Evolutionary conservation across 2,888 invertebrate species (phyloP), one percentile per base, ranked within the genome.

Genomic region (Drosophila nigritarsus): DNA sequence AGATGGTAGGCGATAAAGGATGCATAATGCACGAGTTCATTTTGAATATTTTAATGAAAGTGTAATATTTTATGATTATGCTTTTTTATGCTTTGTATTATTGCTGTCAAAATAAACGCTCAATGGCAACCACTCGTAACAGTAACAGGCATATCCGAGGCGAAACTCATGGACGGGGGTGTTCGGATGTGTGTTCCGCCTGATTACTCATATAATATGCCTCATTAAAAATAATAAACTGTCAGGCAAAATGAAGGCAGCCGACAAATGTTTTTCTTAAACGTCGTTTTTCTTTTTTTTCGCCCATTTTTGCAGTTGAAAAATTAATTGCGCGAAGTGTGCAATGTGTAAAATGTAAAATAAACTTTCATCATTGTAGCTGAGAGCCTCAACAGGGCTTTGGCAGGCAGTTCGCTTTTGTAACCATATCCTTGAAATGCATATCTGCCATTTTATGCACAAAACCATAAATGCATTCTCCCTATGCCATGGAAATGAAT

Each of bases 221-320:
- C 87, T 85, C 85, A 85, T 85, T 85, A 89, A 85, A 85, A 85
- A 87, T 85, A 85, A 85, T 89, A 83, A 89, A 85, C 89, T 89
- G 89, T 87, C 85, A 83, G 81, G 32, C 34, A 77, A 75, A 74
- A 73, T 78, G 83, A 80, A 83, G 82, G 75, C 74, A 58, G 74
- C 40, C 45, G 42, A 34, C 32, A 56, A 78, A 73, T 71, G 63
- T 65, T 66, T 65, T 68, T 45, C 49, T 62, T 70, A 55, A 20
- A 13, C 51, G 30, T 18, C 51, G 30, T 18, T 32, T 29, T 6
- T 29, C 49, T 29, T 38, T 48, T 24, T 40, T 40, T 40, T 4
- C n/a, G 18, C 29, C 18, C 18, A 11, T 15, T 24, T 15, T 38
- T 45, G 48, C 53, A 24, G 61, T 65, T 76, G 70, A 34, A 83